A percentile compares a stretch with the other conserved stretches of the same genome.
phyloP scores from a whole-genome alignment of 2,888 invertebrate species.

The Chymomyza caudatula region DNA sequence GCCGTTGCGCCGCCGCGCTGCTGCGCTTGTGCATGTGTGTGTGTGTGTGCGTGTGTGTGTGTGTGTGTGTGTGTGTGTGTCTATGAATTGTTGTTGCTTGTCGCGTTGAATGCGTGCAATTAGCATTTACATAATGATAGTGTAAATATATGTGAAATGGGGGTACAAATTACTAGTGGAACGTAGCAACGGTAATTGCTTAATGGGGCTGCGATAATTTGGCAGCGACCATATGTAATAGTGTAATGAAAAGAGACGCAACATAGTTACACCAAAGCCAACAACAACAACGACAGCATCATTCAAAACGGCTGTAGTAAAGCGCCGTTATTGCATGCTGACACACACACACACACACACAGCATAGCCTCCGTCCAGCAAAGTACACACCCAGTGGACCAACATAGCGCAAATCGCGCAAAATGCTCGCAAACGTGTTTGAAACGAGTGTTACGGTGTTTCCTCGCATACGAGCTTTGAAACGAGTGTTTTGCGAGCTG shows the following conservation, averaged over 20 bases:
- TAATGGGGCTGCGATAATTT: constrained; percentile 30
- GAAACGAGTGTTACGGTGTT: too few relatives aligned
- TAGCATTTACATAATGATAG: constrained; percentile 59
- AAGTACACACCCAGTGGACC: too few relatives aligned
- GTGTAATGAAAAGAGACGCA: constrained; percentile 21
- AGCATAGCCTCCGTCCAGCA: background rate
- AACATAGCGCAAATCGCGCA: too few relatives aligned
- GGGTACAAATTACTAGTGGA: constrained; percentile 28
- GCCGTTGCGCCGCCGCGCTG: constrained; percentile 33
- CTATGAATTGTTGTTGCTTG: background rate
- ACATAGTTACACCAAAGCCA: constrained; percentile 48
- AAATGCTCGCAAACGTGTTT: too few relatives aligned
- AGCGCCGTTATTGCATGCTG: constrained; percentile 29
- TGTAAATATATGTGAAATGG: constrained; percentile 35
- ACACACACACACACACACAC: constrained; percentile 8
- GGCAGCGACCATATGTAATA: constrained; percentile 28
- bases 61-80: constrained; percentile 17
- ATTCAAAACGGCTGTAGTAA: constrained; percentile 21
- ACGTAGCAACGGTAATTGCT: constrained; percentile 21
- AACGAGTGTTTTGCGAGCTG: too few relatives aligned
- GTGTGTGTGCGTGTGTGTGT: constrained; percentile 12
- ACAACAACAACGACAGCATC: constrained; percentile 13
- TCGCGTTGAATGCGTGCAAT: constrained; percentile 58
- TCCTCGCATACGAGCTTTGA: too few relatives aligned
- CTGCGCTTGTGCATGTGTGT: constrained; percentile 23